Percentiles rank a stretch among this genome's conserved stretches.
Conservation (phyloP, 2,888 invertebrate genomes). For the Mythimna loreyi region DNA sequence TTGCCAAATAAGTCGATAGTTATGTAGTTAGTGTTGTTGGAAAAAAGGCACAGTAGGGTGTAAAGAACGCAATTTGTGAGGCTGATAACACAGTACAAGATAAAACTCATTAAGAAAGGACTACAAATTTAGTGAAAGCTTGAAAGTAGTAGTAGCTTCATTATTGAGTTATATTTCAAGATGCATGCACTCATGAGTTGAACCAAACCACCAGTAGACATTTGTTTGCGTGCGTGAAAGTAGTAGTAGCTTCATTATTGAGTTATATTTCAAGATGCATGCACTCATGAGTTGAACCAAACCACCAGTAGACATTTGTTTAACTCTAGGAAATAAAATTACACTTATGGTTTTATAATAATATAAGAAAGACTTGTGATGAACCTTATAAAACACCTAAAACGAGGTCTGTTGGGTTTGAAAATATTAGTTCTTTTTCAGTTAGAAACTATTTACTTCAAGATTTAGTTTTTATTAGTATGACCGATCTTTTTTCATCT, state of each 20-base stretch:
- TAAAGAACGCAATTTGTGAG: constrained; percentile 28
- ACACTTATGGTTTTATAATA: too few relatives aligned
- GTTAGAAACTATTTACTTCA: neutral
- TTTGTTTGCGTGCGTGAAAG: too few relatives aligned
- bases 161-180: neutral
- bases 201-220: neutral
- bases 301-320: too few relatives aligned
- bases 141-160: too few relatives aligned
- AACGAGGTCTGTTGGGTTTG: too few relatives aligned
- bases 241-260: neutral
- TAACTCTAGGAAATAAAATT: too few relatives aligned
- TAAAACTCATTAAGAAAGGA: constrained; percentile 7
- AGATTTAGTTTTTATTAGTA: neutral
- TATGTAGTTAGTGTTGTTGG: constrained; percentile 9
- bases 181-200: neutral
- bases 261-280: neutral
- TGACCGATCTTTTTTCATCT: neutral
- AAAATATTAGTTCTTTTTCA: neutral
- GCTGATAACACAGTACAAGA: neutral
- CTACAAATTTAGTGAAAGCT: neutral
- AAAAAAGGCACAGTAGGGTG: constrained; percentile 20
- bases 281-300: neutral
- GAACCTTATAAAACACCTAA: too few relatives aligned
- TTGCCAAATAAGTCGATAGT: constrained; percentile 6
- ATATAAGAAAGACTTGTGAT: too few relatives aligned